These are phyloP conservation scores for Scaptomyza hsui DNA, from an alignment of 1,140 invertebrate genomes.

Conservation along the genomic window DNA sequence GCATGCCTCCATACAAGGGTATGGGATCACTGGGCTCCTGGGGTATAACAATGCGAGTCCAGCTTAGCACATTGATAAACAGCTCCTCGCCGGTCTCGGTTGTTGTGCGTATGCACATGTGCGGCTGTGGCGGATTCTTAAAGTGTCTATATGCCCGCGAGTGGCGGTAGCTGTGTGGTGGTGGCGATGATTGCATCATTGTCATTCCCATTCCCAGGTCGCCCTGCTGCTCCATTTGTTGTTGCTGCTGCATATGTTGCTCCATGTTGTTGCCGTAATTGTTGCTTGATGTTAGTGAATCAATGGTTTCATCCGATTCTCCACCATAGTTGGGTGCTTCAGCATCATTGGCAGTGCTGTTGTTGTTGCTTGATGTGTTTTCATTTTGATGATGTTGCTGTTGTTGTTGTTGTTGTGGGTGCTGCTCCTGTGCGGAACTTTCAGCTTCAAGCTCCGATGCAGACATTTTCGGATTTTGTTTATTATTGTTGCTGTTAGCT, in stretches of 20 bases:
- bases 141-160: conserved; percentile 87
- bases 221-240: conserved; percentile 47
- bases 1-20: conserved; percentile 89
- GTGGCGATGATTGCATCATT: conserved; percentile 78
- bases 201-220: conserved; percentile 62
- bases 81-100: conserved; percentile 86
- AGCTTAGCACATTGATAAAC: conserved; percentile 89
- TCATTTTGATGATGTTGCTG: conserved; percentile 41
- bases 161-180: conserved; percentile 83
- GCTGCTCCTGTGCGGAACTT: conserved; percentile 57
- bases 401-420: conserved; percentile 45
- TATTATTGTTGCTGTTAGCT: conserved; percentile 38
- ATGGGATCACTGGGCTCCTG: conserved; percentile 87
- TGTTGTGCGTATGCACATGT: conserved; percentile 90
- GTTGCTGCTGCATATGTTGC: conserved; percentile 38
- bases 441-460: conserved; percentile 70
- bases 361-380: conserved; percentile 43
- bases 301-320: conserved; percentile 36
- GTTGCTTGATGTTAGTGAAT: conserved; percentile 54
- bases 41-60: conserved; percentile 89
- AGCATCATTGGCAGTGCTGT: conserved; percentile 54
- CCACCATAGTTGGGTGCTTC: conserved; percentile 18
- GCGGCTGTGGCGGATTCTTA: conserved; percentile 89
- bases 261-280: conserved; percentile 44
- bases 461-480: conserved; percentile 52